Evolutionary conservation across 92 coral and sea anemone species (phyloP).

Genomic region (Bergia sp.): DNA sequence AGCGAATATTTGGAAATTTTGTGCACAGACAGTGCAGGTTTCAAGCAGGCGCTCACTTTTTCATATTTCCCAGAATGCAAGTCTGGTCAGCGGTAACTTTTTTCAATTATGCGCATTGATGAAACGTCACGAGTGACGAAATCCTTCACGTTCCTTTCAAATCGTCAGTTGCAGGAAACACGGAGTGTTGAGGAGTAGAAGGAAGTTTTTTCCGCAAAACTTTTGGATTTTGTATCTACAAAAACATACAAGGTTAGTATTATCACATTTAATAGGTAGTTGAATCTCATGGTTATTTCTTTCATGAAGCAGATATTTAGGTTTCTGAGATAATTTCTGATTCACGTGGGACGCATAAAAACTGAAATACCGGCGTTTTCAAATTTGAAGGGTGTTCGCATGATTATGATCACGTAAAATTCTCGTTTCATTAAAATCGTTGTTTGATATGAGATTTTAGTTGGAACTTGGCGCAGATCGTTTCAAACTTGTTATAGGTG

Average conservation of each 20-base stretch:
- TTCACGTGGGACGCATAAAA: neutral
- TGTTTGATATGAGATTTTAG: neutral
- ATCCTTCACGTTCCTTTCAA: constrained; percentile 37
- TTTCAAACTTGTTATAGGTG: neutral
- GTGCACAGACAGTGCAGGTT: neutral
- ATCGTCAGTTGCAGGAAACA: constrained; percentile 42
- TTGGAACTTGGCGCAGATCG: neutral
- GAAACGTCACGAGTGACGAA: constrained; percentile 57
- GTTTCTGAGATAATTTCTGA: neutral
- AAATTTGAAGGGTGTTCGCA: neutral
- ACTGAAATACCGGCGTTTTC: constrained; percentile 1
- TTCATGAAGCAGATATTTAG: neutral
- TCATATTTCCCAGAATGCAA: neutral
- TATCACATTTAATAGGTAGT: neutral
- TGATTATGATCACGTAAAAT: constrained; percentile 6
- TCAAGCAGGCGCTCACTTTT: constrained; percentile 29
- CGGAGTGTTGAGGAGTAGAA: neutral
- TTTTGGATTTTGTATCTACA: constrained; percentile 22
- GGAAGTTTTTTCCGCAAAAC: neutral
- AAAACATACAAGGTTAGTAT: constrained; percentile 26
- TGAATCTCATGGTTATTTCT: neutral
- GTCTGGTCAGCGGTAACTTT: neutral
- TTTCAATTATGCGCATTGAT: constrained; percentile 25
- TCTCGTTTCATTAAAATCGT: neutral
- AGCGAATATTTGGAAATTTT: neutral